Evolutionary conservation across 2,113 vertebrate genomes (phyloP).

Genomic region (Prolemur simus): DNA sequence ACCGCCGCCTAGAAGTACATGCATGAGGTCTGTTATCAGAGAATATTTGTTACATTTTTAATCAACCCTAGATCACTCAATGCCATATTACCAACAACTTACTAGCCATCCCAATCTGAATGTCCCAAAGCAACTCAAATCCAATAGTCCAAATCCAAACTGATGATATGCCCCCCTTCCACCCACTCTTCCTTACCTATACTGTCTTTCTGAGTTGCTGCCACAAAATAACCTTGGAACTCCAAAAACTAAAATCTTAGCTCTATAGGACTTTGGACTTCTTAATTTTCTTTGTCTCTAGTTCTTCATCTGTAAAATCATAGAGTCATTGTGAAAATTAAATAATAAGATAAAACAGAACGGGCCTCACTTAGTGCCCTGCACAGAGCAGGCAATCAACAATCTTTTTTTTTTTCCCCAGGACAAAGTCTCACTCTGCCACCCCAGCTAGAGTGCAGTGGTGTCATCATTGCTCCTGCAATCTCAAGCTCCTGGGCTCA

Average conservation of each 20-base stretch:
- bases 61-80: background rate
- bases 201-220: background rate
- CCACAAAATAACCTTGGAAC: background rate
- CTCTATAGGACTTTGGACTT: background rate
- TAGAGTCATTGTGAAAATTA: background rate
- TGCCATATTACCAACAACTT: background rate
- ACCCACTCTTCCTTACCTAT: background rate
- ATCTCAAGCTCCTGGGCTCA: too few relatives aligned
- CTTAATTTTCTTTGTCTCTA: conserved; percentile 1
- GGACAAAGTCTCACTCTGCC: too few relatives aligned
- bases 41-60: background rate
- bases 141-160: background rate
- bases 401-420: too few relatives aligned
- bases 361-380: background rate
- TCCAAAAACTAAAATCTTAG: background rate
- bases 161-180: too few relatives aligned
- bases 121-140: background rate
- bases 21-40: background rate
- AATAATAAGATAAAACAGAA: background rate
- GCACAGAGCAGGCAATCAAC: background rate
- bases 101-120: background rate
- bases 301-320: conserved; percentile 21
- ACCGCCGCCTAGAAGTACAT: background rate
- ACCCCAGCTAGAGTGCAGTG: too few relatives aligned
- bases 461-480: too few relatives aligned